These are phyloP conservation scores for Reticulitermes speratus DNA, from an alignment of 1,140 invertebrate genomes.

Conservation along the genomic window DNA sequence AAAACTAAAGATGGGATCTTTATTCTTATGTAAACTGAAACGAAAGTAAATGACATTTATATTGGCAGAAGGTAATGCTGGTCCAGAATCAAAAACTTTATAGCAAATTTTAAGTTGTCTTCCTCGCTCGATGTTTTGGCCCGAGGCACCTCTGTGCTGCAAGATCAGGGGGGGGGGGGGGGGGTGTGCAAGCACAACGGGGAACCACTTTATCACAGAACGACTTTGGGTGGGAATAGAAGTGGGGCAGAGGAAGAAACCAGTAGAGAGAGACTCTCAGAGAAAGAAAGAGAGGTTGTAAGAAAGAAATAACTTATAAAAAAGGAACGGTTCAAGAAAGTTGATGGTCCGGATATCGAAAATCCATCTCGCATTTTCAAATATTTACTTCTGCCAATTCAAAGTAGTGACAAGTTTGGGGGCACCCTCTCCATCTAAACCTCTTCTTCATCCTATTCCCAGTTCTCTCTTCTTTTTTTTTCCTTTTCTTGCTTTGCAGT, in stretches of 20 bases:
- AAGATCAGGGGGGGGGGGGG: neutral
- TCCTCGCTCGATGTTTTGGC: neutral
- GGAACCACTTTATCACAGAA: neutral
- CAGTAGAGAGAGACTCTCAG: neutral
- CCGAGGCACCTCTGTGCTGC: neutral
- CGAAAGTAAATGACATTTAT: neutral
- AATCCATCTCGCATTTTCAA: constrained; percentile 18
- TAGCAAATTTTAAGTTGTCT: neutral
- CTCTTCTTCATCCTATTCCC: too few species aligned
- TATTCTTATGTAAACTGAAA: neutral
- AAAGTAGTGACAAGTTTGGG: constrained; percentile 12
- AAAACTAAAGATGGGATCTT: neutral
- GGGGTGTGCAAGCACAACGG: neutral
- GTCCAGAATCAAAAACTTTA: neutral
- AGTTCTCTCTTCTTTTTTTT: neutral
- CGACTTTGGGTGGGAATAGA: neutral
- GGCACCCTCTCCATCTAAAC: too few species aligned
- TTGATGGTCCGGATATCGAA: constrained; percentile 17
- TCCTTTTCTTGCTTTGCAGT: neutral
- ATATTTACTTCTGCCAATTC: constrained; percentile 19
- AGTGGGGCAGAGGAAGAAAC: neutral
- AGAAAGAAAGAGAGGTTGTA: neutral
- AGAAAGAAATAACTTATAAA: constrained; percentile 4
- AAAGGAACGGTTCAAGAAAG: constrained; percentile 16
- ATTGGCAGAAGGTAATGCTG: neutral